Base-by-base conservation (phyloP, 2,888 invertebrate species). In the Cheilosia impressa region DNA sequence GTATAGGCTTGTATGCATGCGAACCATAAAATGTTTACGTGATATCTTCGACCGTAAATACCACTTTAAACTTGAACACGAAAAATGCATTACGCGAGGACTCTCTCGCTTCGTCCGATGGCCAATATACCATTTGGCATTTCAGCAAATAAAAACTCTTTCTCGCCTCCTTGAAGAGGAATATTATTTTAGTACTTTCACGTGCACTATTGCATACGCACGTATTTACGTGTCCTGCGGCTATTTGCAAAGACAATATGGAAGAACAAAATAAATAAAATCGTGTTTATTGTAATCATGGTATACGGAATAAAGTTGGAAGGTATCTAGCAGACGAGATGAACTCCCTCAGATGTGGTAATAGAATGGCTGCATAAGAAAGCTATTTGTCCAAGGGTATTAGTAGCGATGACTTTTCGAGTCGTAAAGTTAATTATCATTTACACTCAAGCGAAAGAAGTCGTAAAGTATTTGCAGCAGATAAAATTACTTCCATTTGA, bases 1-100 rank as follows among this genome's bases (percentile, higher is more conserved):
- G 55, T 69, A 69, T 73, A 69, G 68, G 55, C 79, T 65, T 65
- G 57, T 76, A 81, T 85, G 80, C 81, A 85, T 85, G 68, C 52
- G 81, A 80, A 68, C 76, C 76, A 77, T 85, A 80, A 85, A 50
- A 85, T 85, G 81, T 81, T 85, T 80, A 81, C 85, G 80, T 85
- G 85, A 77, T 81, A 77, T 72, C 66, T 66, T 81, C 71, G 85
- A 80, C 77, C 76, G 85, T 85, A 85, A 85, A 85, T 81, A 81
- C 69, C 81, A 85, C 81, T 85, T 85, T 80, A 81, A 85, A 85
- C 47, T 80, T 68, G 38, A 81, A 85, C 85, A 85, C 52, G 80
- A 85, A 80, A 85, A 85, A 71, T 85, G 85, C 85, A 85, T 85
- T 85, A 85, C 80, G 72, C 60, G 50, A 60, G 38, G 13, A 10